Conservation (phyloP, 2,888 invertebrate genomes). For the Ormyrus rosae region DNA sequence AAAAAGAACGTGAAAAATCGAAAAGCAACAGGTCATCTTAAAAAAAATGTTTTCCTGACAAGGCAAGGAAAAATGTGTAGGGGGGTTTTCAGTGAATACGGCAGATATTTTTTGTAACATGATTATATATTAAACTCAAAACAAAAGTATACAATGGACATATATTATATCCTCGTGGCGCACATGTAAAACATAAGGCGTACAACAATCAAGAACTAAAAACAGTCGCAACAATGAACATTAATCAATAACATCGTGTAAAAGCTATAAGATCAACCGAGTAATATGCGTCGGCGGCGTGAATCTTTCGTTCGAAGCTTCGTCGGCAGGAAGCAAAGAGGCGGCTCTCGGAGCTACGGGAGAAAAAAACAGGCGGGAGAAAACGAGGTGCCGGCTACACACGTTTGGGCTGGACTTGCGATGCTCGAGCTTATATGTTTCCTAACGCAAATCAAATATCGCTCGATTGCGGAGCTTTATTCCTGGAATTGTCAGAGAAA, state of each 20-base stretch:
- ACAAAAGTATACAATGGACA: constrained; percentile 49
- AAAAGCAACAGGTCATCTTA: constrained; percentile 28
- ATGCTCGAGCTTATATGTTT: background rate
- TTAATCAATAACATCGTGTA: constrained; percentile 8
- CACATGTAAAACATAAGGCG: constrained; percentile 9
- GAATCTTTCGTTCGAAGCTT: constrained; percentile 1
- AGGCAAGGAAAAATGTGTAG: constrained; percentile 60
- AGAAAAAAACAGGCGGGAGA: constrained; percentile 18
- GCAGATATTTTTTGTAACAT: constrained; percentile 68
- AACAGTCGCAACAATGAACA: constrained; percentile 31
- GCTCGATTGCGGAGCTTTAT: background rate
- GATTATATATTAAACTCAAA: constrained; percentile 66
- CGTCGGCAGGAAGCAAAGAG: constrained; percentile 16
- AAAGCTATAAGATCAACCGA: constrained; percentile 11
- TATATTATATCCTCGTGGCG: background rate
- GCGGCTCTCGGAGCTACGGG: no score
- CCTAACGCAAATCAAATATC: background rate
- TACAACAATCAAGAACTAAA: constrained; percentile 27
- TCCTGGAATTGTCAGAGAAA: constrained; percentile 34
- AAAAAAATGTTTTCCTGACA: constrained; percentile 45
- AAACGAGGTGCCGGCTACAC: constrained; percentile 29
- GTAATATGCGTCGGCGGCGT: background rate
- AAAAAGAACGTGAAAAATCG: background rate
- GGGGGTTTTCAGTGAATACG: constrained; percentile 72
- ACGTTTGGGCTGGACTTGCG: constrained; percentile 42